Conservation (phyloP, 1,140 invertebrate genomes). For the Papilio helenus region DNA sequence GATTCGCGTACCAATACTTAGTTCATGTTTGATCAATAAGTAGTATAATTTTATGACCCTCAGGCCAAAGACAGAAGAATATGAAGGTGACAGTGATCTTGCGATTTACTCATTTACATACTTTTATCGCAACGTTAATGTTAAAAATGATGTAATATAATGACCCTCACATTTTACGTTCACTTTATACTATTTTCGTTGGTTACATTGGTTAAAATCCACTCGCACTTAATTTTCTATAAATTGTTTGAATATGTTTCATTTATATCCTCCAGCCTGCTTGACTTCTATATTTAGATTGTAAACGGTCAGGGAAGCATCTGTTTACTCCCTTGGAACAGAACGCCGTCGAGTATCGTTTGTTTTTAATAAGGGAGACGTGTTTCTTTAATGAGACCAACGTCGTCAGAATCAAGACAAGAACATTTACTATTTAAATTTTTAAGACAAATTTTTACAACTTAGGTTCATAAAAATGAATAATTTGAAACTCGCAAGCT, state of each 20-base stretch:
- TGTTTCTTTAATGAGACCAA: not conserved
- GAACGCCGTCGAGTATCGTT: not conserved
- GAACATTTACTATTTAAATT: not conserved
- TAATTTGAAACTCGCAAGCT: slow-evolving; percentile 45
- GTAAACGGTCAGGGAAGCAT: slow-evolving; percentile 17
- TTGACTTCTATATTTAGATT: slow-evolving; percentile 11
- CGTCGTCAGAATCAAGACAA: not conserved
- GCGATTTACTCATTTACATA: not conserved
- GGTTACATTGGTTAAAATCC: slow-evolving; percentile 21
- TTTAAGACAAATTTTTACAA: not conserved
- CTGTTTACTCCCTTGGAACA: slow-evolving; percentile 1
- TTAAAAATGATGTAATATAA: slow-evolving; percentile 12
- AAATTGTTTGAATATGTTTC: slow-evolving; percentile 7
- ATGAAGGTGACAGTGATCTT: not conserved
- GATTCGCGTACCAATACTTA: not conserved
- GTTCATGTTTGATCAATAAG: not conserved
- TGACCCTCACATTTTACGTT: slow-evolving; percentile 14
- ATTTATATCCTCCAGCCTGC: slow-evolving; percentile 19
- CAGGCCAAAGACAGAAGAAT: not conserved
- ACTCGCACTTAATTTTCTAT: slow-evolving; percentile 11
- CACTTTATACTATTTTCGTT: slow-evolving; percentile 15
- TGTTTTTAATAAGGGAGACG: slow-evolving; percentile 14
- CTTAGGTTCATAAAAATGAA: slow-evolving; percentile 48
- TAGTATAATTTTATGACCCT: not conserved
- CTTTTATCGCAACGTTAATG: not conserved